Base-by-base conservation (phyloP, 2,797 vertebrate genomes). In the Darevskia mixta region DNA sequence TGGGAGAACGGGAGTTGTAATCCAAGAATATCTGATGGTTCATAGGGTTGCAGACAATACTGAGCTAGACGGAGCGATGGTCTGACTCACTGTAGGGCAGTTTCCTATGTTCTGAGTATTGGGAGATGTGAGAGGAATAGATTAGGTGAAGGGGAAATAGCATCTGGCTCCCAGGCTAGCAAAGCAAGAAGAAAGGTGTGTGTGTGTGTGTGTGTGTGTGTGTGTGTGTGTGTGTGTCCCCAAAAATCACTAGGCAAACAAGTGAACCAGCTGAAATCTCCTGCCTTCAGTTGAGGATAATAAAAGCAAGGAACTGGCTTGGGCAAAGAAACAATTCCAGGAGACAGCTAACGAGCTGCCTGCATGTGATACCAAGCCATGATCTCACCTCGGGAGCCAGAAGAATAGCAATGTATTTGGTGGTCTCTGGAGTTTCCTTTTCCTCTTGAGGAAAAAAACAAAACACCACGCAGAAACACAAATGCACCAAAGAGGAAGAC, bases 321-420 rank as follows among this genome's bases (percentile, higher is more conserved):
- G 35, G 86, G 90, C 72, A 58, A 83, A 71, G 55, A 87, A 96
- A 95, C 93, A 94, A 92, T 94, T 82, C n/a, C 93, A 93, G 94
- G 93, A 95, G 94, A 76, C 91, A 72, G 92, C 4, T 0, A 75
- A 20, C 2, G 90, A 49, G 86, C 95, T 93, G 92, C 89, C 41
- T 0, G 0, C 0, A 72, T 0, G 71, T 0, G 94, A 91, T 94
- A 94, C 91, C 64, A 0, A 58, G 76, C 72, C 38, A 1, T 41
- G 92, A 77, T 49, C 89, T 83, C 83, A 18, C 89, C 2, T 0
- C 0, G 87, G 91, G 92, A 81, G 82, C 82, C 75, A 0, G 18
- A 86, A 84, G 82, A 81, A 66, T 72, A 77, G 83, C 78, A 49
- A 80, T 77, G 32, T n/a, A 49, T 84, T 87, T 58, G 6, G 81